Conservation (phyloP, 2,888 invertebrate genomes). For the Stenoptilia bipunctidactyla region DNA sequence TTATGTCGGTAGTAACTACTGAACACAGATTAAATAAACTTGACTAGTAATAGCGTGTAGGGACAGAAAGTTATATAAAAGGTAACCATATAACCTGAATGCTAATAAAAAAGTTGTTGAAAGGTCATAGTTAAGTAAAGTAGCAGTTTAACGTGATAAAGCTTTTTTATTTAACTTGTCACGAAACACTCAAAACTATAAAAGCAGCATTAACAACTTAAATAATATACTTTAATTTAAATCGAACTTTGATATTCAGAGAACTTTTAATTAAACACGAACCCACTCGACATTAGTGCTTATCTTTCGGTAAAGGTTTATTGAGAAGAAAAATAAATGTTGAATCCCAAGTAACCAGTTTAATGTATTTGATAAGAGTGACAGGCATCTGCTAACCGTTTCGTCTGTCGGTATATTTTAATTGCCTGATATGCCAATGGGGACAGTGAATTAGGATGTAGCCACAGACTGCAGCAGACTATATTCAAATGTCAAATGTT, state of each 20-base stretch:
- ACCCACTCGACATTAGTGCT: slow-evolving; percentile 56
- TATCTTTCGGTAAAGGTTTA: slow-evolving; percentile 49
- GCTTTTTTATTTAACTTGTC: neutral
- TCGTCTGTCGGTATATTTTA: slow-evolving; percentile 43
- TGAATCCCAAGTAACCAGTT: slow-evolving; percentile 53
- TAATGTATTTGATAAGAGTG: slow-evolving; percentile 69
- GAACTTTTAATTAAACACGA: slow-evolving; percentile 59
- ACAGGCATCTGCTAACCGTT: slow-evolving; percentile 63
- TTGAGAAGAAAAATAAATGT: slow-evolving; percentile 46
- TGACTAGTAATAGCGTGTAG: no score
- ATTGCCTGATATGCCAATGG: slow-evolving; percentile 60
- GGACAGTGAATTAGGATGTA: slow-evolving; percentile 23
- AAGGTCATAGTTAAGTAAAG: no score
- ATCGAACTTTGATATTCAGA: slow-evolving; percentile 29
- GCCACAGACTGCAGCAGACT: slow-evolving; percentile 22
- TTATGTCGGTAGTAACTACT: no score
- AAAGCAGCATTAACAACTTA: neutral
- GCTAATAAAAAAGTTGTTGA: no score
- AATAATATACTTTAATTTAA: slow-evolving; percentile 1
- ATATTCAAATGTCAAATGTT: slow-evolving; percentile 38
- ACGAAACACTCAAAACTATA: neutral
- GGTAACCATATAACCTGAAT: no score
- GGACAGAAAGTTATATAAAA: no score
- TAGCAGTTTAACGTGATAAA: neutral
- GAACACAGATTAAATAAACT: no score